Evolutionary conservation across 1,140 invertebrate genomes (phyloP), one percentile per base, ranked within the genome.

Genomic region (Temnothorax curvispinosus): DNA sequence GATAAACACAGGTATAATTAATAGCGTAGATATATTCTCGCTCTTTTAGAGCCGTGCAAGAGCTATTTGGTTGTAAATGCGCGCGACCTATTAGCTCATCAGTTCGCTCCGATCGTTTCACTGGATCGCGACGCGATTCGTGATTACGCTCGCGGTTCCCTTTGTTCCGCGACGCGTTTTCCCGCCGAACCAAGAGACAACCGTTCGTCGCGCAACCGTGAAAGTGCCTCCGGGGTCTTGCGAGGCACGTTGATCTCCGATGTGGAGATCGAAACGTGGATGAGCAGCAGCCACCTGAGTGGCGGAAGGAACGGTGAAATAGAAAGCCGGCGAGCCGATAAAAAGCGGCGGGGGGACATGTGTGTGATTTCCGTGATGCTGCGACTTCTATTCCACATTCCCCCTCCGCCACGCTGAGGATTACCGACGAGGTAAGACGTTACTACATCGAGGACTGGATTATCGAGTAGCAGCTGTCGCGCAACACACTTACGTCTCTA

Each of bases 401-500:
- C 52, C 69, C 27, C 27, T 5, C 38, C 56, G 3, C 8, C 0
- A 32, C 6, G 11, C 13, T 2, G 2, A 18, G n/a, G 52, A 65
- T 21, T 18, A 41, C 4, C 27, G 15, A 8, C 47, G 56, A 52
- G 35, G 52, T 60, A 54, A 58, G 58, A 47, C 15, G 38, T 67
- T 60, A 58, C 18, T 35, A 15, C 21, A 47, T 35, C 54, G 13
- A 15, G 3, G n/a, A 41, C 4, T 38, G 27, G 21, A 41, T 47
- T 44, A 62, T 76, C 47, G 44, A 75, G 64, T 75, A 21, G n/a
- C 13, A 58, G 13, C 47, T 72, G n/a, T 5, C 58, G 21, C 41
- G 58, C 21, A 52, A 32, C 35, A 50, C 62, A 94, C 92, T 94
- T 93, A 94, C 93, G 50, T 94, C 82, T 50, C 82, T 77, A 76